Conservation (phyloP, 2,888 invertebrate species). For the Coleophora flavipennella region DNA sequence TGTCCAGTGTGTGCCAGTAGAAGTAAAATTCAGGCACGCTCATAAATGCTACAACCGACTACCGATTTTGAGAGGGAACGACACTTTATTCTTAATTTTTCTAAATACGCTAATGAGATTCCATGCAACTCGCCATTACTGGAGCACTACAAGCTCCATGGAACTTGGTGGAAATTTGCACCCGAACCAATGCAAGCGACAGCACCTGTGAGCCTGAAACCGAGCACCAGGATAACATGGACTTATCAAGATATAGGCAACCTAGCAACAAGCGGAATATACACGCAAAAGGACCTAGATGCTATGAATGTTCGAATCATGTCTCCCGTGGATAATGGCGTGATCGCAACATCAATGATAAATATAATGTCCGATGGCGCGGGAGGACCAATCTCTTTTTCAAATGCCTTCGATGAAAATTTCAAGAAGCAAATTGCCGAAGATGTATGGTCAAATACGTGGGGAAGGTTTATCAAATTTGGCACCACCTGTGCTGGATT, state of each 20-base stretch:
- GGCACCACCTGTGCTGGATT: conserved; percentile 1
- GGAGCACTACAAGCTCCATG: neutral
- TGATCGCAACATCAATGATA: neutral
- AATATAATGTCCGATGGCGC: neutral
- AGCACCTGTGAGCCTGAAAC: neutral
- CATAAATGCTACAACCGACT: neutral
- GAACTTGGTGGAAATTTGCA: neutral
- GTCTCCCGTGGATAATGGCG: neutral
- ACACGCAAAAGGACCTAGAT: neutral
- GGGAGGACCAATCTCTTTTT: neutral
- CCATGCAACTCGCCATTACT: neutral
- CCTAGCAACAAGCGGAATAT: neutral
- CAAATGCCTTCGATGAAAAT: neutral
- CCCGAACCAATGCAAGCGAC: neutral
- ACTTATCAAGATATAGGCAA: neutral
- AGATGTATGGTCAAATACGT: conserved; percentile 1
- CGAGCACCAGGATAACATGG: neutral
- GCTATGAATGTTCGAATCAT: neutral
- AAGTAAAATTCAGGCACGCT: neutral
- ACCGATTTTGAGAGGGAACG: neutral
- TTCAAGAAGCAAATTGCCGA: neutral
- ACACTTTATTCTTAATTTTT: neutral
- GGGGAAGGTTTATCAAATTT: conserved; percentile 1
- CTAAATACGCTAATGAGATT: neutral
- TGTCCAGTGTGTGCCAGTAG: neutral